Evolutionary conservation across 2,797 vertebrate species (phyloP), one percentile per base, ranked within the genome.

Genomic region (Peromyscus aztecus): DNA sequence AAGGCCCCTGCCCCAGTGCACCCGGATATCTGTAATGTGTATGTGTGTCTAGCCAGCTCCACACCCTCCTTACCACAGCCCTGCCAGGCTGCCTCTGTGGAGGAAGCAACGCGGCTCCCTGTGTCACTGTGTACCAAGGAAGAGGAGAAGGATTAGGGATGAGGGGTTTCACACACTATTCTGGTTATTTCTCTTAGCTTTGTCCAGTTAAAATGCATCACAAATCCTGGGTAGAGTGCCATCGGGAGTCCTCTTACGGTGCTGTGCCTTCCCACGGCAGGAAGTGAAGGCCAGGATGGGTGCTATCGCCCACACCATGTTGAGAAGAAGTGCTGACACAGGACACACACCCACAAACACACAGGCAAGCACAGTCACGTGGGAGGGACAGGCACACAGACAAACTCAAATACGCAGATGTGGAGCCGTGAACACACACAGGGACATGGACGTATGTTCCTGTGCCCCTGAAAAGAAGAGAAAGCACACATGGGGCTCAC

Each of bases 91-190:
- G 57, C 17, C 27, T 81, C 37, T 82, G 34, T 31, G 40, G 40
- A 67, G 61, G 59, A 19, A 40, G 73, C 43, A 69, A 61, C 43
- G 61, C 1, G 4, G 0, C 3, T 24, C 7, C 69, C 29, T 52
- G 10, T 43, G 14, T 27, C 31, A 37, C 31, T 0, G n/a, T 2
- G 9, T 8, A 37, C 23, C 0, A 17, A 49, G 37, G 16, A 5
- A 14, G 0, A 4, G 9, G 52, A 40, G 27, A 31, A 3, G 19
- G 37, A 0, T 24, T 9, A 40, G 27, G 23, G 16, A 23, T 46
- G 14, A 23, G 0, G 2, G 0, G 23, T 4, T 83, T 80, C 5
- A 73, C 9, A 49, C 37, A 11, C 29, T 61, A 55, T n/a, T 40
- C 37, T 29, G 29, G 29, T 14, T 16, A 9, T 17, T 61, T 75